Percentiles rank a stretch among this genome's conserved stretches.
phyloP scores from a whole-genome alignment of 2,797 vertebrate species.

The Artibeus lituratus region DNA sequence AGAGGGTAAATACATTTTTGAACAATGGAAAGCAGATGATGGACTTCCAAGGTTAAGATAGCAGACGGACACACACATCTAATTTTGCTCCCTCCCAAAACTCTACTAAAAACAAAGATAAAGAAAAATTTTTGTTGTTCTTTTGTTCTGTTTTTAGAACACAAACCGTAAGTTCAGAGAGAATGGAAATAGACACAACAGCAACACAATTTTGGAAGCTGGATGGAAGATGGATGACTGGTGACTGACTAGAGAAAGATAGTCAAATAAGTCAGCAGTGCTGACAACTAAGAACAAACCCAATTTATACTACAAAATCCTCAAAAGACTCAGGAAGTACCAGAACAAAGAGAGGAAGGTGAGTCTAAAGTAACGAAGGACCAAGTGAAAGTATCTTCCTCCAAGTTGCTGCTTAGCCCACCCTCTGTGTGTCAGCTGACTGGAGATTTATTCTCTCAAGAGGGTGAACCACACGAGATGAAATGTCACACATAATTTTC shows the following conservation, averaged over 20 bases:
- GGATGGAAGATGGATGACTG: neutral
- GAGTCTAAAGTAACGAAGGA: neutral
- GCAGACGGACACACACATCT: neutral
- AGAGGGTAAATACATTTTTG: neutral
- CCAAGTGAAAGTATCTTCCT: neutral
- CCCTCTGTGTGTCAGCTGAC: neutral
- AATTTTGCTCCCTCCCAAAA: slow-evolving; percentile 24
- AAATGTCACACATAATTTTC: neutral
- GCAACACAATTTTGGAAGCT: slow-evolving; percentile 1
- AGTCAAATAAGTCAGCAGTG: neutral
- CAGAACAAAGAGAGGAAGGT: neutral
- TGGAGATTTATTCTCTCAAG: neutral
- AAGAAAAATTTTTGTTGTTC: neutral
- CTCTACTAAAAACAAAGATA: slow-evolving; percentile 6
- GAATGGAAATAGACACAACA: neutral
- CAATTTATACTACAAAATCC: neutral
- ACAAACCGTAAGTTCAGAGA: neutral
- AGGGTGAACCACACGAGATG: neutral
- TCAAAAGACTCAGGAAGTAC: neutral
- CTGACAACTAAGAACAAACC: neutral
- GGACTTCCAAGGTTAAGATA: neutral
- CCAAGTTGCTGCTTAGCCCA: neutral
- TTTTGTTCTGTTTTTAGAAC: slow-evolving; percentile 37
- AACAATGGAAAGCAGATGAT: neutral
- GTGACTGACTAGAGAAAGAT: slow-evolving; percentile 3